Percentiles rank a stretch among this genome's conserved stretches.
These are phyloP conservation scores for Simalia tracyae DNA, from an alignment of 2,797 vertebrate genomes.

Conservation along the genomic window DNA sequence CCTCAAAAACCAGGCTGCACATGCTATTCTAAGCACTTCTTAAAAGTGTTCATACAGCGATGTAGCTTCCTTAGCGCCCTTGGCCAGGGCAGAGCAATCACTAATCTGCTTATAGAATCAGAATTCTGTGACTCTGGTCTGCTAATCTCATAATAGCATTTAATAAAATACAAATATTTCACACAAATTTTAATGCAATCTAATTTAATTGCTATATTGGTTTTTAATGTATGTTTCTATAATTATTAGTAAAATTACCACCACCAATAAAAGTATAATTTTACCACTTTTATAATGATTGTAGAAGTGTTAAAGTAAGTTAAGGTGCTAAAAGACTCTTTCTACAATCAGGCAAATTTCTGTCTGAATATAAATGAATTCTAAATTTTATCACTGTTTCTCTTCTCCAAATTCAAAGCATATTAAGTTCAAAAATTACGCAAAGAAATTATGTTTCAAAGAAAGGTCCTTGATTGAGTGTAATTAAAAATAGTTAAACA, in stretches of 20 bases:
- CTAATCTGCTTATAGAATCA: neutral
- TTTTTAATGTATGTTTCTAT: neutral
- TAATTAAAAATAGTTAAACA: neutral
- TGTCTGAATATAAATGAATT: neutral
- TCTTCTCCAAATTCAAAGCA: neutral
- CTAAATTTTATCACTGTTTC: neutral
- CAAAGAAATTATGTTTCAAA: neutral
- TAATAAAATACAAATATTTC: neutral
- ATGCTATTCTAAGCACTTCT: neutral
- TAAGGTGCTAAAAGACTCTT: neutral
- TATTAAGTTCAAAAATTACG: neutral
- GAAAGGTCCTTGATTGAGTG: neutral
- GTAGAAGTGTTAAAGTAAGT: neutral
- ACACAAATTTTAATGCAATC: neutral
- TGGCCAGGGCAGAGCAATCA: neutral
- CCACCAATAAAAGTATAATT: neutral
- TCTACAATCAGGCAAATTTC: neutral
- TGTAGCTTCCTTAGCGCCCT: neutral
- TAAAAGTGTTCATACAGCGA: neutral
- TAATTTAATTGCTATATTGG: neutral
- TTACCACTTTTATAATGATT: neutral
- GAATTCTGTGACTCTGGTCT: neutral
- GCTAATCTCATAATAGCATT: neutral
- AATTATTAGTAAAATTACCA: neutral
- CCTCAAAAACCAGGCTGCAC: neutral